Base-by-base conservation (phyloP, 2,113 vertebrate species). In the Pleuronectes platessa region DNA sequence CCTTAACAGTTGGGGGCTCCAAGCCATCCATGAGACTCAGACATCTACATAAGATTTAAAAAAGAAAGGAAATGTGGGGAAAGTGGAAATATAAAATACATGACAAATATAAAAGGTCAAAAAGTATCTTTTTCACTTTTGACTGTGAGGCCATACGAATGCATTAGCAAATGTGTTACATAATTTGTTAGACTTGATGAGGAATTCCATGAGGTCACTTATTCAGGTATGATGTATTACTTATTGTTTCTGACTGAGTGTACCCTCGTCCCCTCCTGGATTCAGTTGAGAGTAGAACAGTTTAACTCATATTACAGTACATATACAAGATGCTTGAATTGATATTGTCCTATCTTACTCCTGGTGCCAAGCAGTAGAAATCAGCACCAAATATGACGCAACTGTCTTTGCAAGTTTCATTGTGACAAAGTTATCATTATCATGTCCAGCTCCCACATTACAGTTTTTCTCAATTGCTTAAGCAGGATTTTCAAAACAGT, bases 21-120 rank as follows among this genome's bases (percentile, higher is more conserved):
- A 71, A 35, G 68, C 68, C 62, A 53, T 71, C 68, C 70, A 54
- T 75, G 42, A 74, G 47, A 31, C 63, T 68, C 40, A 47, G 45
- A 18, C 45, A 49, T 49, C 45, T 18, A 49, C 45, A 15, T 72
- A 61, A 24, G 74, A 64, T 68, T 82, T 61, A 49, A 45, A 56
- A 58, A 79, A 61, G 13, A 18, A 49, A 49, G 45, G 17, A 49
- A 45, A 45, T 45, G 14, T 12, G 42, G 14, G 42, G 42, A 45
- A 49, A 15, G 37, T 40, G 27, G 68, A 78, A 71, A 71, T 65
- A 56, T 26, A 27, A 65, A 80, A 86, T 70, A 31, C 31, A 82
- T 79, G 76, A 79, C 23, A 53, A 68, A 85, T 74, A 56, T 37
- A 51, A 82, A 68, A 84, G 79, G 81, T 83, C 67, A 83, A 78